A percentile compares a stretch with the other conserved stretches of the same genome.
These are phyloP conservation scores for Zygaena filipendulae DNA, from an alignment of 2,888 invertebrate genomes.

Conservation along the genomic window DNA sequence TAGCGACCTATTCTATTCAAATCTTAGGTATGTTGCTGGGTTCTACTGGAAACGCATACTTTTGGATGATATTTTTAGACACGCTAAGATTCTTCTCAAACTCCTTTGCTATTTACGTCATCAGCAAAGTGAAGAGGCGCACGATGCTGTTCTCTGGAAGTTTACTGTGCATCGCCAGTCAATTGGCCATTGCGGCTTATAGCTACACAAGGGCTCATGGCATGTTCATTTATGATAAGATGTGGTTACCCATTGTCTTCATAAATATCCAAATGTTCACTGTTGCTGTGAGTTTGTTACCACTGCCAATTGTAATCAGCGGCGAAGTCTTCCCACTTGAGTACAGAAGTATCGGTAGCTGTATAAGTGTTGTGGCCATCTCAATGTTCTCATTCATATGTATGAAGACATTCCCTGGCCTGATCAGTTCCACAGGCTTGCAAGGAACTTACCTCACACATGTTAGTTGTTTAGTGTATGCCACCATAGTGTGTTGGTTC, in stretches of 20 bases:
- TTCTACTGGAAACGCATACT: constrained; percentile 65
- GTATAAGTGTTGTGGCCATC: constrained; percentile 67
- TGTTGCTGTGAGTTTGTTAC: constrained; percentile 67
- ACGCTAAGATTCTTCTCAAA: constrained; percentile 68
- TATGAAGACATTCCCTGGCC: constrained; percentile 68
- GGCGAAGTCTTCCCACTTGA: constrained; percentile 75
- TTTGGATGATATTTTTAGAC: constrained; percentile 74
- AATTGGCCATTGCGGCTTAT: constrained; percentile 58
- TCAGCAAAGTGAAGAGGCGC: constrained; percentile 68
- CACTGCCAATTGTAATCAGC: constrained; percentile 75
- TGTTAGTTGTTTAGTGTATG: constrained; percentile 53
- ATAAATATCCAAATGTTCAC: constrained; percentile 65
- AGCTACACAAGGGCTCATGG: constrained; percentile 31
- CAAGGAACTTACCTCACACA: constrained; percentile 69
- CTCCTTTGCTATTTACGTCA: constrained; percentile 64
- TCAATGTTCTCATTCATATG: constrained; percentile 69
- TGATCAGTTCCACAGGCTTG: constrained; percentile 57
- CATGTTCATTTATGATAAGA: constrained; percentile 27
- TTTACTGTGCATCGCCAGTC: constrained; percentile 61
- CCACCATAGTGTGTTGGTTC: constrained; percentile 62
- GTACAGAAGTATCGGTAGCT: constrained; percentile 70
- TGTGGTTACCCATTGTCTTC: constrained; percentile 55
- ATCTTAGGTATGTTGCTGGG: constrained; percentile 68
- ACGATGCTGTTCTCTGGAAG: constrained; percentile 70
- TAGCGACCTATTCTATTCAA: constrained; percentile 73